A percentile compares a stretch with the other conserved stretches of the same genome.
phyloP scores from a whole-genome alignment of 2,888 invertebrate species.

The Pachydiplax longipennis region DNA sequence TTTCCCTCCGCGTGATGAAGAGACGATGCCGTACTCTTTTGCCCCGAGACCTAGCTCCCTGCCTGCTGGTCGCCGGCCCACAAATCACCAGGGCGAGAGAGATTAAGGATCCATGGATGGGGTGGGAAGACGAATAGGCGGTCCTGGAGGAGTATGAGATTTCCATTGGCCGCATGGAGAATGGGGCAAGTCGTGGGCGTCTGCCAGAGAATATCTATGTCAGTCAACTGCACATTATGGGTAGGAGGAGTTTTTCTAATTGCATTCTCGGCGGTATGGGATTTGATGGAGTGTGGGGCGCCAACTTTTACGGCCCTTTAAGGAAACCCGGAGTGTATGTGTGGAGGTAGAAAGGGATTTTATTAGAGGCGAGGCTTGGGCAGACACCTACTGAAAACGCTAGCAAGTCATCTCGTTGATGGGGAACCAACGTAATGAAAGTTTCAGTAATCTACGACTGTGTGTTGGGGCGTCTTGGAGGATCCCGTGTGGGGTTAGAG shows the following conservation, averaged over 20 bases:
- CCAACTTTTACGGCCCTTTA: slow-evolving; percentile 30
- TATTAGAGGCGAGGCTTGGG: slow-evolving; percentile 5
- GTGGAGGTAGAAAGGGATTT: neutral
- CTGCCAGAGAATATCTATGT: slow-evolving; percentile 20
- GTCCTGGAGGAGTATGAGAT: neutral
- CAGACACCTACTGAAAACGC: slow-evolving; percentile 17
- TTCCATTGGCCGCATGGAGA: neutral
- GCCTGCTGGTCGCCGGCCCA: slow-evolving; percentile 16
- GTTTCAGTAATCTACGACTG: slow-evolving; percentile 15
- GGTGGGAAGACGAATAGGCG: slow-evolving; percentile 20
- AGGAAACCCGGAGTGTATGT: neutral
- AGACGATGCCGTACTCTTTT: neutral
- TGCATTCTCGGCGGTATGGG: slow-evolving; percentile 23
- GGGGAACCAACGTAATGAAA: slow-evolving; percentile 30
- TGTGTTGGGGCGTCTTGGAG: neutral
- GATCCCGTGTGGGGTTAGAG: neutral
- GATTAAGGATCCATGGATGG: neutral
- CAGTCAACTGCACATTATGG: slow-evolving; percentile 43
- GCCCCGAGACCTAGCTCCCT: slow-evolving; percentile 23
- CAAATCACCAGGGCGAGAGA: slow-evolving; percentile 25
- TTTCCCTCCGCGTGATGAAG: neutral
- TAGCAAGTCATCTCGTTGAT: slow-evolving; percentile 19
- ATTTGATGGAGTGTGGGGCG: slow-evolving; percentile 19
- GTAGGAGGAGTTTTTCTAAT: slow-evolving; percentile 27
- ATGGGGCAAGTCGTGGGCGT: slow-evolving; percentile 16